Conservation (phyloP, 2,113 vertebrate species). For the Campylomormyrus numenius region DNA sequence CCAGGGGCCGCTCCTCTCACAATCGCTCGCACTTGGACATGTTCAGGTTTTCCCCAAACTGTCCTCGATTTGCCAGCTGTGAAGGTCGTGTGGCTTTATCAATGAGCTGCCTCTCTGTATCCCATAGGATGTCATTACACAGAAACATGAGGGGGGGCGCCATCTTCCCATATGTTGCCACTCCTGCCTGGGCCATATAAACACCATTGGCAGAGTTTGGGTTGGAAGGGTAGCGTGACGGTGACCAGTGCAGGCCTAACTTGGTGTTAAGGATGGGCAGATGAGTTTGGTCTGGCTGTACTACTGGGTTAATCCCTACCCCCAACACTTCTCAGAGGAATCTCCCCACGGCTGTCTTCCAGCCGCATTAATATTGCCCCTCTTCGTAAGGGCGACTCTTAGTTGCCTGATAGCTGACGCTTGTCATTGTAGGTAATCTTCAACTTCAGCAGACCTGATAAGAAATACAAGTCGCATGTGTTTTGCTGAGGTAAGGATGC, state of each 20-base stretch:
- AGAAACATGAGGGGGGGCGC: neutral
- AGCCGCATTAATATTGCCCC: neutral
- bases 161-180: neutral
- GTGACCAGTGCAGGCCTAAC: neutral
- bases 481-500: slow-evolving; percentile 2
- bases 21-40: neutral
- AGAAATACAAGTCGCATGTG: neutral
- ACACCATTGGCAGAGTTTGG: neutral
- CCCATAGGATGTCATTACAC: neutral
- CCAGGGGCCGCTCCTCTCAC: neutral
- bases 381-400: neutral
- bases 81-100: neutral
- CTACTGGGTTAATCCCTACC: neutral
- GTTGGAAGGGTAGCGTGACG: neutral
- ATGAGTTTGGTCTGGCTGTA: neutral
- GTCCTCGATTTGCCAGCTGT: neutral
- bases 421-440: neutral
- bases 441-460: neutral
- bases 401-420: neutral
- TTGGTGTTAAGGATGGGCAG: neutral
- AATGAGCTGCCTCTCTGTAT: neutral
- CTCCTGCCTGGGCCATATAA: neutral
- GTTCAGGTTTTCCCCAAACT: neutral
- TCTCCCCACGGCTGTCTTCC: neutral
- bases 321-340: neutral